These are phyloP conservation scores for Monoplex corrugatus DNA, from an alignment of 2,888 invertebrate species.

Conservation along the genomic window DNA sequence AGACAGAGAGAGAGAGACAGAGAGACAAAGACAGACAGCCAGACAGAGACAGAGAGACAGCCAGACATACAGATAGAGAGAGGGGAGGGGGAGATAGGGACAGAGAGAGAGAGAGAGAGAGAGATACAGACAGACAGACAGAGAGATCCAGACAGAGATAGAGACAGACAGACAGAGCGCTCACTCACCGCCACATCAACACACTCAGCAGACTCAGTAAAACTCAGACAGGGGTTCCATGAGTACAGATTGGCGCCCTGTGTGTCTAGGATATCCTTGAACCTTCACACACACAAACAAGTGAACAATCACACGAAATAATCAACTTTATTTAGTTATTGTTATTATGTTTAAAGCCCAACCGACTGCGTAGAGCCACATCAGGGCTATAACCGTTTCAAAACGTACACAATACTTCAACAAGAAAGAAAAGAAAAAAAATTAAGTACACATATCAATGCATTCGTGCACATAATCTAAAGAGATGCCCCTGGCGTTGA, in stretches of 20 bases:
- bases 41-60: neutral
- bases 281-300: neutral
- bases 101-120: neutral
- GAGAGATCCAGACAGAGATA: slow-evolving; percentile 35
- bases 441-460: too few relatives aligned
- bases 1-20: neutral
- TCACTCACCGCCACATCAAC: neutral
- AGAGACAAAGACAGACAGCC: neutral
- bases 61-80: neutral
- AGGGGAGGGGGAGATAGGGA: neutral
- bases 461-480: too few relatives aligned
- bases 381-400: too few relatives aligned
- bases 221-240: slow-evolving; percentile 23
- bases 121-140: neutral
- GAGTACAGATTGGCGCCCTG: slow-evolving; percentile 15
- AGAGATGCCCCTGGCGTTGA: too few relatives aligned
- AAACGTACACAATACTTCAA: too few relatives aligned
- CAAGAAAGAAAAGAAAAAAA: too few relatives aligned
- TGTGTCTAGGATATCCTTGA: slow-evolving; percentile 16
- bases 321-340: too few relatives aligned
- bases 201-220: slow-evolving; percentile 10
- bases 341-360: too few relatives aligned
- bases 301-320: too few relatives aligned
- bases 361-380: too few relatives aligned
- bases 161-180: slow-evolving; percentile 27